Evolutionary conservation across 2,113 vertebrate species (phyloP).

Genomic region (Ploceus nigricollis): DNA sequence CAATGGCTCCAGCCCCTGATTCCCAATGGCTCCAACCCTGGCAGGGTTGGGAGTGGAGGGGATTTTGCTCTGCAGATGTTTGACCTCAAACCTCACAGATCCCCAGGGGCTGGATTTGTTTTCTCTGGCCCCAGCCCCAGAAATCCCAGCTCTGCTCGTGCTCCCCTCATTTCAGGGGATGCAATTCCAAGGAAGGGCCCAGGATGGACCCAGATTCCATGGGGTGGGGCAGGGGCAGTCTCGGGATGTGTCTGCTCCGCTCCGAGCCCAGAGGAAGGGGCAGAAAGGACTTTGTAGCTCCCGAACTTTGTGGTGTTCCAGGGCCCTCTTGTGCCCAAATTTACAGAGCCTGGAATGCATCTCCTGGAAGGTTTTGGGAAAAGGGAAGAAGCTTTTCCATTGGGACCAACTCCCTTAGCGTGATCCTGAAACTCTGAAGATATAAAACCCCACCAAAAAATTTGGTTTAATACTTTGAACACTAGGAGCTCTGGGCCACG

Average conservation of each 20-base stretch:
- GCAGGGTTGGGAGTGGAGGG: not conserved
- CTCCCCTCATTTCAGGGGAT: rapidly evolving
- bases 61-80: not conserved
- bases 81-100: not conserved
- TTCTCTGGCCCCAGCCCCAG: not conserved
- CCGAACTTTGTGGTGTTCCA: not conserved
- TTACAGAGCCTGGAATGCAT: not conserved
- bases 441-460: not conserved
- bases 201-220: rapidly evolving
- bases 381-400: not conserved
- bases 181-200: not conserved
- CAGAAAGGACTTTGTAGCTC: not conserved
- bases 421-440: not conserved
- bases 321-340: constrained; percentile 29
- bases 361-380: not conserved
- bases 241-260: not conserved
- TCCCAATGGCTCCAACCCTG: not conserved
- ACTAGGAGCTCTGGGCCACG: rapidly evolving
- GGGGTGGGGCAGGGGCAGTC: not conserved
- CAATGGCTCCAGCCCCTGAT: not conserved
- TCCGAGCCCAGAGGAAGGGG: not conserved
- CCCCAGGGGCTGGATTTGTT: not conserved
- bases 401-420: not conserved
- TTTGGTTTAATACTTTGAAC: not conserved
- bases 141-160: rapidly evolving